Evolutionary conservation across 2,888 invertebrate species (phyloP).

Genomic region (Pseudeuparius sepicola): DNA sequence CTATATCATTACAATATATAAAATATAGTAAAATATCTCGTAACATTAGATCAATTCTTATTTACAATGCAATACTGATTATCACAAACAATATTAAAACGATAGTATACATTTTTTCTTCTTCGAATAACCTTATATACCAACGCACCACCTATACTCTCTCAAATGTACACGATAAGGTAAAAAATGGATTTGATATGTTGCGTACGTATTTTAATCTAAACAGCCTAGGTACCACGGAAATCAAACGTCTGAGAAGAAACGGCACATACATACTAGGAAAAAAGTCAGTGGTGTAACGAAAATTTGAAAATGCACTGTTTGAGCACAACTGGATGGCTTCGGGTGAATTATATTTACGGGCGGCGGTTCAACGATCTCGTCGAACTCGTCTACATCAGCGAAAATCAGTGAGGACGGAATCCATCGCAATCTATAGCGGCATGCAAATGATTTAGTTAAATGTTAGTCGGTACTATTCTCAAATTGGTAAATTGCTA

Average conservation of each 20-base stretch:
- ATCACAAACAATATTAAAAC: conserved; percentile 27
- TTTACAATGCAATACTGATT: conserved; percentile 29
- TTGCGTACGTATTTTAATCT: no score
- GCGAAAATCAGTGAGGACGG: conserved; percentile 56
- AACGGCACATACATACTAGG: background rate
- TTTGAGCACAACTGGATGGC: conserved; percentile 39
- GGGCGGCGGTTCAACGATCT: conserved; percentile 55
- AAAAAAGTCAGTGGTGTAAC: conserved; percentile 1
- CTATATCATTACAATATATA: conserved; percentile 32
- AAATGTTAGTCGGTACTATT: no score
- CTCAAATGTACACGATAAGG: no score
- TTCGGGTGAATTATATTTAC: conserved; percentile 61
- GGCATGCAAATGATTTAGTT: conserved; percentile 27
- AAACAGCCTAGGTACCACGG: no score
- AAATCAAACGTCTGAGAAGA: background rate
- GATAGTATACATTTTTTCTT: conserved; percentile 23
- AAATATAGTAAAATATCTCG: conserved; percentile 32
- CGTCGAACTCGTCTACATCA: conserved; percentile 53
- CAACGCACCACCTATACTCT: no score
- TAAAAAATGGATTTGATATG: no score
- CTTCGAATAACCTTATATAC: no score
- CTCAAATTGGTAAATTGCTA: no score
- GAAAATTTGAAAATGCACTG: conserved; percentile 19
- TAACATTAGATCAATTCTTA: conserved; percentile 27
- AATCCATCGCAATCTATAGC: conserved; percentile 47